Evolutionary conservation across 2,113 vertebrate species (phyloP), one percentile per base, ranked within the genome.

Genomic region (Odontophorus gujanensis): DNA sequence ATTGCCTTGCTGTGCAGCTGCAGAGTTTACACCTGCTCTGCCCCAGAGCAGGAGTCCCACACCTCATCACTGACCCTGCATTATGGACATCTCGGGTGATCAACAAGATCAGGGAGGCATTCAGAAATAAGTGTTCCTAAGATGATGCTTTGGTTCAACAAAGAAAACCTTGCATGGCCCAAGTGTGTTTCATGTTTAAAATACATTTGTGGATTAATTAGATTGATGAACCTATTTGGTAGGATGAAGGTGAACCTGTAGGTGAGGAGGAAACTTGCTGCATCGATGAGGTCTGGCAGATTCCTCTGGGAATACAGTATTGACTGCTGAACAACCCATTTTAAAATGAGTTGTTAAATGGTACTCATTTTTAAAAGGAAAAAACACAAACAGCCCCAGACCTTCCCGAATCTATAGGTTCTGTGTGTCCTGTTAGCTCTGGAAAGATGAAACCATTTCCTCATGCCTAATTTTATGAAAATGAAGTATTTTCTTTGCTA

Each of bases 41-140:
- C 34, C 28, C 14, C 0, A 1, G 42, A 21, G 26, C 2, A 2
- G 36, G 13, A 83, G 10, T 14, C 42, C 34, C 2, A 1, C 7
- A 10, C 15, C 12, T 92, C 1, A 1, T 25, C 26, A 0, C 22
- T 21, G 24, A 9, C 22, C 82, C 14, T 13, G 8, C 0, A 0
- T 1, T 10, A 2, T 63, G 62, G 77, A 17, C 2, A 1, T 3
- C 30, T 30, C 2, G 26, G 1, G 2, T 69, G 61, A 53, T 11
- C 20, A 42, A 17, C 12, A 28, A 48, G 57, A 1, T 18, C 21
- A 3, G 8, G 3, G 58, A 68, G 19, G 34, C 4, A 15, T 80
- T 45, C 74, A 51, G 51, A 90, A 38, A 43, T 0, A 2, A 24
- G 11, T 32, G 53, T 6, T 28, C 20, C 26, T 36, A 42, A 80